These are phyloP conservation scores for Alouatta palliata DNA, from an alignment of 2,113 vertebrate species.

Conservation along the genomic window DNA sequence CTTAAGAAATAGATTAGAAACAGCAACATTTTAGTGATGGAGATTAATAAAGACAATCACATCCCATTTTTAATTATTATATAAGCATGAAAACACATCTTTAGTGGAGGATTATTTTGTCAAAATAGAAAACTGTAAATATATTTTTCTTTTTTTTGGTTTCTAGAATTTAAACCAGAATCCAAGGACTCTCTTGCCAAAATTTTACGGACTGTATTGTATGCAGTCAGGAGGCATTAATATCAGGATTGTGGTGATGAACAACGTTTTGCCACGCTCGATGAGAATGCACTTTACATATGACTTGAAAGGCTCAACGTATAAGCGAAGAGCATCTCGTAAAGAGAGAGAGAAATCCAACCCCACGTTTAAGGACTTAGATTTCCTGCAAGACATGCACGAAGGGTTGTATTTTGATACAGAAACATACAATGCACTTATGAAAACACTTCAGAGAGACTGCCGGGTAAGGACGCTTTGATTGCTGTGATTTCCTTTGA, in stretches of 20 bases:
- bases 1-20: not conserved
- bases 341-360: slow-evolving; percentile 92
- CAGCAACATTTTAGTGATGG: not conserved
- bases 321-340: slow-evolving; percentile 93
- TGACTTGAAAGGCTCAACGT: slow-evolving; percentile 96
- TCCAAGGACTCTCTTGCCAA: slow-evolving; percentile 94
- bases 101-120: not conserved
- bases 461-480: slow-evolving; percentile 90
- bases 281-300: slow-evolving; percentile 96
- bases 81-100: not conserved
- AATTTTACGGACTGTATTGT: slow-evolving; percentile 97
- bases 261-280: slow-evolving; percentile 94
- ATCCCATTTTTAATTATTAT: not conserved
- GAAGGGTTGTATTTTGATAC: slow-evolving; percentile 96
- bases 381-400: slow-evolving; percentile 97
- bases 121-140: not conserved
- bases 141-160: slow-evolving; percentile 33
- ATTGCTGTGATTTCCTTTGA: not conserved
- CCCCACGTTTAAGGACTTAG: slow-evolving; percentile 96
- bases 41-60: not conserved
- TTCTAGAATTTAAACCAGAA: slow-evolving; percentile 97
- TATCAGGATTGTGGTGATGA: slow-evolving; percentile 96
- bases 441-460: slow-evolving; percentile 97
- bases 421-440: slow-evolving; percentile 94
- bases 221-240: slow-evolving; percentile 93